These are phyloP conservation scores for Lysiphlebus fabarum DNA, from an alignment of 1,140 invertebrate genomes.

Conservation along the genomic window DNA sequence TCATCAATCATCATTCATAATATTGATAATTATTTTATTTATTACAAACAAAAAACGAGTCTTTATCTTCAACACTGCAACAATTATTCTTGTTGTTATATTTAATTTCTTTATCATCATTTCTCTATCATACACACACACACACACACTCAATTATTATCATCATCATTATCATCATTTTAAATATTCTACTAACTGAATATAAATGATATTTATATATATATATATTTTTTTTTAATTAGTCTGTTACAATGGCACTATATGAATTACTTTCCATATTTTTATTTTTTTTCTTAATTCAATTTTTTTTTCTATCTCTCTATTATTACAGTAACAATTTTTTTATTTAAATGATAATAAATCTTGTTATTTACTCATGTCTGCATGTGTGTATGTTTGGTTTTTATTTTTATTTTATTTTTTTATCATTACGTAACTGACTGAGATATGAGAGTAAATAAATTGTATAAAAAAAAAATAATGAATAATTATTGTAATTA, in stretches of 20 bases:
- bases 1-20: conserved; percentile 16
- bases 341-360: conserved; percentile 25
- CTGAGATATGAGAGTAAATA: not conserved
- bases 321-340: not conserved
- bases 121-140: not conserved
- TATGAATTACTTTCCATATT: conserved; percentile 44
- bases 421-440: no score
- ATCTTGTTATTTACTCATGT: not conserved
- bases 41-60: conserved; percentile 36
- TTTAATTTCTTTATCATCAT: conserved; percentile 4
- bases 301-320: not conserved
- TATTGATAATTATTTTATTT: conserved; percentile 32
- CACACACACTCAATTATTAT: conserved; percentile 3
- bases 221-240: conserved; percentile 42
- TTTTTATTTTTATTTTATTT: no score
- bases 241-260: conserved; percentile 53
- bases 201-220: conserved; percentile 28
- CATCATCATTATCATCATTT: conserved; percentile 17
- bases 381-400: no score
- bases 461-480: not conserved
- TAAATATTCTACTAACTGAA: conserved; percentile 34
- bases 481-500: not conserved
- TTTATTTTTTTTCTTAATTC: conserved; percentile 23
- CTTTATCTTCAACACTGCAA: conserved; percentile 29
- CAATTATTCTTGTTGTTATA: conserved; percentile 21